Base-by-base conservation (phyloP, 2,113 vertebrate species). In the Centropristis striata region DNA sequence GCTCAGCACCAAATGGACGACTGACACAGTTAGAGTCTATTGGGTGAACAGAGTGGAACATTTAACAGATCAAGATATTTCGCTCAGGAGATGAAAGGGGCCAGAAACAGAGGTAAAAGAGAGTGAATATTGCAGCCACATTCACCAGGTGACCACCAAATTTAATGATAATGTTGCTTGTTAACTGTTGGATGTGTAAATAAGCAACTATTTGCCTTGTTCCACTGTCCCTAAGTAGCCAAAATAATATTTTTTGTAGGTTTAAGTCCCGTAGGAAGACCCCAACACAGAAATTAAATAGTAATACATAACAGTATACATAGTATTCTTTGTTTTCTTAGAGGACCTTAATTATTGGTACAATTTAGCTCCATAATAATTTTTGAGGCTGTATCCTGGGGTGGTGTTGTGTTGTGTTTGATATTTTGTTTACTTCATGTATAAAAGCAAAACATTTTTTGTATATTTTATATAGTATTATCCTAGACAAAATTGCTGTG, bases 401-500 rank as follows among this genome's bases (percentile, higher is more conserved):
- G 10, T 51, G 49, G 1, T 21, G 8, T 50, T 50, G 20, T 50
- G 20, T n/a, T 50, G n/a, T n/a, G 12, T 4, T 23, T n/a, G 9
- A 23, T 53, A 12, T 53, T 25, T 25, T 25, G 23, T 53, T 25
- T 21, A 53, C 50, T 11, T 25, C n/a, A 13, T 25, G 21, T 21
- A 13, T n/a, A 23, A 5, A 53, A 53, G n/a, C n/a, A n/a, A n/a
- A n/a, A n/a, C n/a, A n/a, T n/a, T n/a, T n/a, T n/a, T n/a, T n/a
- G n/a, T n/a, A n/a, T n/a, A n/a, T n/a, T n/a, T n/a, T n/a, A n/a
- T 63, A 32, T 49, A 68, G 21, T 25, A 66, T 57, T 64, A 4
- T 42, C 39, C 14, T 20, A 49, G 16, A 18, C 39, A 51, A 47
- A 75, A 68, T 70, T 80, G 55, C 55, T 37, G 15, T 41, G 25